Conservation (phyloP, 1,140 invertebrate genomes). For the Nasonia giraulti region DNA sequence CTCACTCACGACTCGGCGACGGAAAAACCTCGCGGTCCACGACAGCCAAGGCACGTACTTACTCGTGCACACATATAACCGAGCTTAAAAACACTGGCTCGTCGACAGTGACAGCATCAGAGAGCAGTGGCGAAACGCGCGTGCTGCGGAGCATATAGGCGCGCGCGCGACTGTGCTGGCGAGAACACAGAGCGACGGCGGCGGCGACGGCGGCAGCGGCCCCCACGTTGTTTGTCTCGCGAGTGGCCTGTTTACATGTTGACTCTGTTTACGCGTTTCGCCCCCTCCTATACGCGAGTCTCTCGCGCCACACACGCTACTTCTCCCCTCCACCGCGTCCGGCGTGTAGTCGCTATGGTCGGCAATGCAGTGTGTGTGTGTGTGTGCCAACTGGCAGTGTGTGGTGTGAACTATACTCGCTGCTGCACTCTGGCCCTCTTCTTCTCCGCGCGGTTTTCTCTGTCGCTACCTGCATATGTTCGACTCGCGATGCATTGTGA, state of each 20-base stretch:
- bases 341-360: neutral
- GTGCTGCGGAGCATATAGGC: constrained; percentile 1
- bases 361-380: too few species aligned
- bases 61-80: neutral
- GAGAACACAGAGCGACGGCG: constrained; percentile 4
- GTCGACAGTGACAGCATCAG: neutral
- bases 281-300: constrained; percentile 23
- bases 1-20: too few species aligned
- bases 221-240: constrained; percentile 75
- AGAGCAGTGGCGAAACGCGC: neutral
- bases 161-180: neutral
- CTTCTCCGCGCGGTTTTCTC: constrained; percentile 14
- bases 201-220: constrained; percentile 52
- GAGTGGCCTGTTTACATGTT: constrained; percentile 76
- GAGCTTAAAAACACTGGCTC: constrained; percentile 1
- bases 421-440: constrained; percentile 29
- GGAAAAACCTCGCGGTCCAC: too few species aligned
- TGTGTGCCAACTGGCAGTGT: too few species aligned
- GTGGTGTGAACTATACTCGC: neutral
- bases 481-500: neutral
- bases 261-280: constrained; percentile 75
- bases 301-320: constrained; percentile 42
- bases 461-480: constrained; percentile 44
- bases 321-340: neutral
- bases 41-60: neutral